These are phyloP conservation scores for Sinopyrophorus schimmeli DNA, from an alignment of 2,888 invertebrate species.

Conservation along the genomic window DNA sequence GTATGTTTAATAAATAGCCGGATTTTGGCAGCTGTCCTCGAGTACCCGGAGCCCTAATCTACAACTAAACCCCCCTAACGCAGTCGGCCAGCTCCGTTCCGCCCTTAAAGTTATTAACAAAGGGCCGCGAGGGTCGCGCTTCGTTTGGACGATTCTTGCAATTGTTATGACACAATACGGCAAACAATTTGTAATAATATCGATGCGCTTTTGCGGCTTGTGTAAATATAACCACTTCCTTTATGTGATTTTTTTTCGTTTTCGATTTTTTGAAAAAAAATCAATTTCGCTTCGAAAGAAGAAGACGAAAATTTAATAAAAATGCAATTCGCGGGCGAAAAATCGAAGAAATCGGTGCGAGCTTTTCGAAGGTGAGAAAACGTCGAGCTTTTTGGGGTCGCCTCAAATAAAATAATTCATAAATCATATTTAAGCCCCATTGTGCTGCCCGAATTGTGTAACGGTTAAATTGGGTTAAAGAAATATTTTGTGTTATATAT, in stretches of 20 bases:
- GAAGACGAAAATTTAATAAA: too few relatives aligned
- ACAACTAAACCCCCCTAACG: conserved; percentile 36
- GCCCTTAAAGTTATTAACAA: conserved; percentile 11
- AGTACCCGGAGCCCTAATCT: conserved; percentile 43
- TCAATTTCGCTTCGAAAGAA: too few relatives aligned
- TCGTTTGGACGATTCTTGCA: conserved; percentile 40
- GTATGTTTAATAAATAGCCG: conserved; percentile 59
- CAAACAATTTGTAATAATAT: conserved; percentile 58
- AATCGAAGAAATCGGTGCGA: too few relatives aligned
- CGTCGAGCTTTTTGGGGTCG: too few relatives aligned
- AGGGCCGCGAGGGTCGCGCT: conserved; percentile 9
- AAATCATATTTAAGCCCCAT: conserved; percentile 56
- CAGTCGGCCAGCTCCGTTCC: conserved; percentile 22
- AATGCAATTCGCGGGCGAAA: too few relatives aligned
- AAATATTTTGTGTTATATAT: conserved; percentile 36
- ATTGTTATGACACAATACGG: conserved; percentile 55
- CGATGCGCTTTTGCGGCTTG: conserved; percentile 56
- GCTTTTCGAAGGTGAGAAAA: too few relatives aligned
- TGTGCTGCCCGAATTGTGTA: conserved; percentile 48
- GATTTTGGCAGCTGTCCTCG: conserved; percentile 55
- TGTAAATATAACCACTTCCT: conserved; percentile 38
- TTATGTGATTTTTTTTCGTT: too few relatives aligned
- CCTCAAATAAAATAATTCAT: conserved; percentile 55
- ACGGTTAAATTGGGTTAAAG: conserved; percentile 50
- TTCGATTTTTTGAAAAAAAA: conserved; percentile 2